Evolutionary conservation across 2,797 vertebrate genomes (phyloP).

Genomic region (Tarsius wallacei): DNA sequence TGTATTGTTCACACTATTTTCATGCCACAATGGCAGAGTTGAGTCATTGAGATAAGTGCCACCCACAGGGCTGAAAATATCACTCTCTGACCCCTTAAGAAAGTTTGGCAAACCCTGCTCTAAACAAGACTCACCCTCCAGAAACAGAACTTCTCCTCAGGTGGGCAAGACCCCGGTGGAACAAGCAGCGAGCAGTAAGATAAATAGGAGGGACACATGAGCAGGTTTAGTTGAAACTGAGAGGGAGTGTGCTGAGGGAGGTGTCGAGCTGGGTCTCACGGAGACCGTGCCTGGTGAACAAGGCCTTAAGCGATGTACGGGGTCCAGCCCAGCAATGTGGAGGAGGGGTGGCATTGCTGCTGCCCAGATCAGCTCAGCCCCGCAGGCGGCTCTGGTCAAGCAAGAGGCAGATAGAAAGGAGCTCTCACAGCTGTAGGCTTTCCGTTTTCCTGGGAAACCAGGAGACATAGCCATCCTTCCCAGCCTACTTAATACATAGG

Average conservation of each 20-base stretch:
- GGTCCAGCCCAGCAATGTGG: accelerated
- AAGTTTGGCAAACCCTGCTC: not conserved
- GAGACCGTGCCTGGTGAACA: not conserved
- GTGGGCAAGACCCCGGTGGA: not conserved
- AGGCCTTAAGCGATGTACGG: accelerated
- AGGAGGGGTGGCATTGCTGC: accelerated
- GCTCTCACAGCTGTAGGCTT: accelerated
- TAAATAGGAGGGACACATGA: not conserved
- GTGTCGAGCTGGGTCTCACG: accelerated
- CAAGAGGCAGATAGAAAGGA: not conserved
- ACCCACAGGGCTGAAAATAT: not conserved
- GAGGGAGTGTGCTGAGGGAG: not conserved
- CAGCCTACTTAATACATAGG: constrained; percentile 53
- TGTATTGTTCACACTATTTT: not conserved
- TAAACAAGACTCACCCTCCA: not conserved
- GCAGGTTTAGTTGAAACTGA: not conserved
- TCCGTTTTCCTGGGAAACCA: not conserved
- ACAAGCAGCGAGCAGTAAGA: too few species aligned
- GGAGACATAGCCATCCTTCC: not conserved
- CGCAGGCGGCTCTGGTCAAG: not conserved
- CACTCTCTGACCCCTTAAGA: constrained; percentile 1
- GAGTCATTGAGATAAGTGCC: not conserved
- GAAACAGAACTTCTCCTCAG: not conserved
- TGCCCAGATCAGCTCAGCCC: not conserved
- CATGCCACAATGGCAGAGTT: not conserved